These are phyloP conservation scores for Esox niger DNA, from an alignment of 2,113 vertebrate genomes.

Conservation along the genomic window DNA sequence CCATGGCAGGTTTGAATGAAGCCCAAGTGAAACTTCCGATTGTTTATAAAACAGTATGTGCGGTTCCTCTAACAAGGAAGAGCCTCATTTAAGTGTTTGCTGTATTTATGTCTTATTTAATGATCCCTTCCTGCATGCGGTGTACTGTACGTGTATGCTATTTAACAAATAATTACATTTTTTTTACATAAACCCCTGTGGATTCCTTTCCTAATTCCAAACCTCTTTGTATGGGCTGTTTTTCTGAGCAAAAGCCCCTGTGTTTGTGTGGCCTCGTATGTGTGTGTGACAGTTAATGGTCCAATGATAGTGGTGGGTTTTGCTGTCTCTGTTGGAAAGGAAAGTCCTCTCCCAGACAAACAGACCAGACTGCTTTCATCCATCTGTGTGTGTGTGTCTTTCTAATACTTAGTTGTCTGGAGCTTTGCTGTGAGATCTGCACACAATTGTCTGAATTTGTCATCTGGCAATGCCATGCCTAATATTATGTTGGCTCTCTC, in stretches of 20 bases:
- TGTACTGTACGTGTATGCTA: slow-evolving; percentile 50
- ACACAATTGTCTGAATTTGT: not conserved
- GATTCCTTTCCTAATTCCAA: not conserved
- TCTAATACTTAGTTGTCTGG: not conserved
- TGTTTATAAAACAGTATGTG: slow-evolving; percentile 10
- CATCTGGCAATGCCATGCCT: not conserved
- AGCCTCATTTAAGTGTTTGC: slow-evolving; percentile 38
- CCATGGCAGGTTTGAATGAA: too few species aligned
- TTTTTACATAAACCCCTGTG: slow-evolving; percentile 25
- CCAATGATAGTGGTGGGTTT: too few species aligned
- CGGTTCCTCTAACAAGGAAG: slow-evolving; percentile 21
- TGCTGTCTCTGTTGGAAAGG: not conserved
- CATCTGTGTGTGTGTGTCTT: not conserved
- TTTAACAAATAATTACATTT: slow-evolving; percentile 53
- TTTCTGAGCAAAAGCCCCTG: not conserved
- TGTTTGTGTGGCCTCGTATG: not conserved
- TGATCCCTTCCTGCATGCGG: slow-evolving; percentile 59
- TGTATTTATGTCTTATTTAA: slow-evolving; percentile 74
- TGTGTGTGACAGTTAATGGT: not conserved
- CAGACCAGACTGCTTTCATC: not conserved
- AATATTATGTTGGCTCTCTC: not conserved
- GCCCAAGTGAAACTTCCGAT: not conserved
- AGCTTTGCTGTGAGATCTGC: too few species aligned
- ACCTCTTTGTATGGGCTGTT: too few species aligned
- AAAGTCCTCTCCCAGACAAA: not conserved